These are phyloP conservation scores for Drosophila gaucha DNA, from an alignment of 2,888 invertebrate genomes.

Conservation along the genomic window DNA sequence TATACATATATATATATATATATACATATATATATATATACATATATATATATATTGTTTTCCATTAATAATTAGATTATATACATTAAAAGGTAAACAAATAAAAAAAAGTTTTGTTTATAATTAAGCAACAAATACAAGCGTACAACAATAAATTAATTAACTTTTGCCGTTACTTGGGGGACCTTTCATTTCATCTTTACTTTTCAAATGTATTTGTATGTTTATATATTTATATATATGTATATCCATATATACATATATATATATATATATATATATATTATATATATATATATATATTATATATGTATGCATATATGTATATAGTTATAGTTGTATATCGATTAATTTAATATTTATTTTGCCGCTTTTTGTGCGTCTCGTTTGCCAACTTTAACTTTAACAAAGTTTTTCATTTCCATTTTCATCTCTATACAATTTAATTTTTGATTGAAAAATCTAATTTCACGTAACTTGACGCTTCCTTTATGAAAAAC, in stretches of 20 bases:
- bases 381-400: conserved; percentile 39
- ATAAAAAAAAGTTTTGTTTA: conserved; percentile 60
- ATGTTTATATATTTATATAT: conserved; percentile 11
- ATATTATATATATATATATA: conserved; percentile 9
- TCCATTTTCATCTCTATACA: conserved; percentile 7
- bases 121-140: conserved; percentile 78
- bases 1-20: conserved; percentile 9
- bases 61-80: conserved; percentile 52
- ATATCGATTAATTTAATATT: conserved; percentile 31
- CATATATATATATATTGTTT: conserved; percentile 23
- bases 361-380: conserved; percentile 39
- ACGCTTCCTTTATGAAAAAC: conserved; percentile 1
- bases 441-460: conserved; percentile 12
- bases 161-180: conserved; percentile 71
- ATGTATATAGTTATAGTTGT: conserved; percentile 31
- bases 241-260: neutral
- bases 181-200: conserved; percentile 35
- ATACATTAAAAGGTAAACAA: conserved; percentile 63
- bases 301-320: conserved; percentile 39
- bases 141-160: conserved; percentile 76
- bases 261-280: conserved; percentile 10
- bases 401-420: conserved; percentile 14
- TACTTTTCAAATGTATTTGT: conserved; percentile 18
- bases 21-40: conserved; percentile 9
- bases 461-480: conserved; percentile 6